Conservation (phyloP, 2,113 vertebrate species). For the Malurus cyaneus region DNA sequence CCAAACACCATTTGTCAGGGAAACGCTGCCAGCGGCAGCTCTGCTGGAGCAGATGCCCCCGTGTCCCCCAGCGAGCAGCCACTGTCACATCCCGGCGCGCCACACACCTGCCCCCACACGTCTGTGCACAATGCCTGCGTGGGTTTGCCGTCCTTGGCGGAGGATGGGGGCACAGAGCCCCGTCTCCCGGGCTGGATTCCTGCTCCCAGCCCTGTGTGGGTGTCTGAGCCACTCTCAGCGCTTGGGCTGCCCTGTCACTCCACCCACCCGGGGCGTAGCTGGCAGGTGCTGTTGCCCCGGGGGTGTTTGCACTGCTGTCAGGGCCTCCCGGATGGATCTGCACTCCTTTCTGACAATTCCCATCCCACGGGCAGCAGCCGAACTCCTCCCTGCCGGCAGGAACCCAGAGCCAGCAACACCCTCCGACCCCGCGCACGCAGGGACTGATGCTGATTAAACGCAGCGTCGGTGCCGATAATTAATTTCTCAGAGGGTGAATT, state of each 20-base stretch:
- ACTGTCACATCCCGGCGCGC: fast-evolving
- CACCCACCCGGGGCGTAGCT: neutral
- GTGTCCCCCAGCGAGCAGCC: neutral
- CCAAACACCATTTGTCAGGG: slow-evolving; percentile 23
- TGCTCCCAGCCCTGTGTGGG: neutral
- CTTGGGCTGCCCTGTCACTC: neutral
- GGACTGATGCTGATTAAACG: slow-evolving; percentile 27
- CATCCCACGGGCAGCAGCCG: neutral
- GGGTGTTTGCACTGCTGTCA: slow-evolving; percentile 25
- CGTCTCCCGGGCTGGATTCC: fast-evolving
- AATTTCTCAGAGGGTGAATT: slow-evolving; percentile 55
- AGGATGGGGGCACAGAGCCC: neutral
- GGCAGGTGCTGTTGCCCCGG: neutral
- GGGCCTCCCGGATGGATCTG: neutral
- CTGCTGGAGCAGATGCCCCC: slow-evolving; percentile 1
- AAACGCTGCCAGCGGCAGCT: neutral
- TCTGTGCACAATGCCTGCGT: fast-evolving
- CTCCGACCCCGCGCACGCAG: neutral
- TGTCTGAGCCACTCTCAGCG: fast-evolving
- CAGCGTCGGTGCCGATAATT: neutral
- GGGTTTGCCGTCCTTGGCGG: neutral
- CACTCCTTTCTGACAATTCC: neutral
- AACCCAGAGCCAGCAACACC: neutral
- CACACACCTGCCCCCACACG: fast-evolving
- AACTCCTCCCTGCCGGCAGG: neutral